A percentile compares a stretch with the other conserved stretches of the same genome.
Evolutionary conservation across 2,797 vertebrate genomes (phyloP).

Genomic region (Sebastiscus tertius): DNA sequence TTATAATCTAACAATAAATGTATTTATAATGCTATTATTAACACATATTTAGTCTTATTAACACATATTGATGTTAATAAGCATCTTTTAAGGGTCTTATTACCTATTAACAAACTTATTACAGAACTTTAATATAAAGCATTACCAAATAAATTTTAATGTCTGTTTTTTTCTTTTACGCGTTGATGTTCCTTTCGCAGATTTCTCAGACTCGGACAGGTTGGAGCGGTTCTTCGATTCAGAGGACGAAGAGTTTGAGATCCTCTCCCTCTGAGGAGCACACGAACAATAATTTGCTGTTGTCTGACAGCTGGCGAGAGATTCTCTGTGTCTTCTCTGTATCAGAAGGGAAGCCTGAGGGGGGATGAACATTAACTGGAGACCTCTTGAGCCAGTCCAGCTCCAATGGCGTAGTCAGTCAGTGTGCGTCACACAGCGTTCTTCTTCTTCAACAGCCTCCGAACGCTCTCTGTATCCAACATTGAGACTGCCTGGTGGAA

Average conservation of each 20-base stretch:
- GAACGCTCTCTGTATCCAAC: constrained; percentile 66
- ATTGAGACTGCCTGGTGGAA: constrained; percentile 64
- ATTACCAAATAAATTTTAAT: neutral
- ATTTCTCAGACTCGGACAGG: constrained; percentile 93
- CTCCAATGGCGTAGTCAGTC: constrained; percentile 67
- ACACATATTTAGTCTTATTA: no score
- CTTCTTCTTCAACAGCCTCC: constrained; percentile 66
- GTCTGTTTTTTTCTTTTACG: neutral
- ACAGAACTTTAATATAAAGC: no score
- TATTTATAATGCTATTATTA: no score
- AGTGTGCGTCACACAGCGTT: constrained; percentile 64
- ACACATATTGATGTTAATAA: no score
- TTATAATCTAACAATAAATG: no score
- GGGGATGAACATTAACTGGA: constrained; percentile 67
- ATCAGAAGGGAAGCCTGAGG: constrained; percentile 60
- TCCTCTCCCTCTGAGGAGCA: constrained; percentile 92
- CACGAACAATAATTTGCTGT: constrained; percentile 51
- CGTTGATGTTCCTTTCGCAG: constrained; percentile 71
- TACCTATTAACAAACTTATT: no score
- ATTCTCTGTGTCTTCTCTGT: constrained; percentile 63
- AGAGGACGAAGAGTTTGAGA: constrained; percentile 99
- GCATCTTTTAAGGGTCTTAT: no score
- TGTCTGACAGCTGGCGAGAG: constrained; percentile 32
- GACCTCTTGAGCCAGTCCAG: constrained; percentile 64
- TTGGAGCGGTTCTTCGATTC: constrained; percentile 98